Conservation (phyloP, 2,888 invertebrate species). For the Apamea monoglypha region DNA sequence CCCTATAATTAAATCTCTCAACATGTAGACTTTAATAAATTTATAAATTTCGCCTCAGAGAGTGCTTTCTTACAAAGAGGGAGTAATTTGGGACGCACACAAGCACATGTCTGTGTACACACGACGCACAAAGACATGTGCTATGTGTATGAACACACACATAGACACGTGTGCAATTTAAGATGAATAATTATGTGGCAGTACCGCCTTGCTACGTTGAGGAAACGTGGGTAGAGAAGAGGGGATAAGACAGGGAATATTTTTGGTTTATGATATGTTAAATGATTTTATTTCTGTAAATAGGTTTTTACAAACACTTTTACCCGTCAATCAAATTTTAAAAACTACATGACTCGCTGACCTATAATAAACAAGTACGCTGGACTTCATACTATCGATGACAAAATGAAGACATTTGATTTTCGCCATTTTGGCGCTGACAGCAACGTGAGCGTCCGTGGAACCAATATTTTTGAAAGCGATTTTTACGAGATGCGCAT, state of each 20-base stretch:
- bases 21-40: conserved; percentile 84
- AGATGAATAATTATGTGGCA: conserved; percentile 91
- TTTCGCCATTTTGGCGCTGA: too few species aligned
- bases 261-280: background rate
- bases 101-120: conserved; percentile 45
- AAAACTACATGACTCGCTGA: too few species aligned
- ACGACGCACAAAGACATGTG: conserved; percentile 66
- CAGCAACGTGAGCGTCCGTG: too few species aligned
- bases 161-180: conserved; percentile 88
- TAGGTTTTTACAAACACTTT: too few species aligned
- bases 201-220: conserved; percentile 84
- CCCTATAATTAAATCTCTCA: conserved; percentile 67
- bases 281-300: too few species aligned
- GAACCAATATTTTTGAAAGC: too few species aligned
- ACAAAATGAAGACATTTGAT: too few species aligned
- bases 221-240: conserved; percentile 71
- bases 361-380: too few species aligned
- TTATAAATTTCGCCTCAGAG: conserved; percentile 85
- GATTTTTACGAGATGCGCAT: too few species aligned
- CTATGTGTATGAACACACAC: conserved; percentile 73
- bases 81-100: conserved; percentile 82
- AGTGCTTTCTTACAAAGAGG: conserved; percentile 84
- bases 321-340: too few species aligned
- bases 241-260: conserved; percentile 71
- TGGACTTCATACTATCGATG: too few species aligned